These are phyloP conservation scores for Mus musculus DNA, from an alignment of 2,113 vertebrate genomes.

Conservation along the genomic window DNA sequence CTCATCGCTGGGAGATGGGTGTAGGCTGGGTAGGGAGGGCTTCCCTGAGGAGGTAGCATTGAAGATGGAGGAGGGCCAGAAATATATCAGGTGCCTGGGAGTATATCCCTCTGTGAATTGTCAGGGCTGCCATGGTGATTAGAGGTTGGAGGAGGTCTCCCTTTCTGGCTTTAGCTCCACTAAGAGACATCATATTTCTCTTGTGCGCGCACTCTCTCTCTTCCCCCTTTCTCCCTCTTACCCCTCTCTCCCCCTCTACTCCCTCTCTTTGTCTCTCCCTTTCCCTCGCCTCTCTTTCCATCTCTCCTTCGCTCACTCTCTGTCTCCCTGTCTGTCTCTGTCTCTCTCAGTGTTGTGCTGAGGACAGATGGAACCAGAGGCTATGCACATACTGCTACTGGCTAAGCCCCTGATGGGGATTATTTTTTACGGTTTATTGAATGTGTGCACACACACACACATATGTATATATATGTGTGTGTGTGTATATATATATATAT, in stretches of 20 bases:
- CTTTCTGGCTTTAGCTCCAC: not conserved
- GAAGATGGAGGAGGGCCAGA: not conserved
- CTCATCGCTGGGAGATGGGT: not conserved
- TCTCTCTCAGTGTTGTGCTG: not conserved
- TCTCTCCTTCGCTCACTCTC: no score
- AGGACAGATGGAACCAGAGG: not conserved
- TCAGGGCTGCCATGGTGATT: not conserved
- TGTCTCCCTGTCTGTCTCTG: no score
- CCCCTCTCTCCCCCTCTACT: fast-evolving
- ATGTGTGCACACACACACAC: not conserved
- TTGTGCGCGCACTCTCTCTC: no score
- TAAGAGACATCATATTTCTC: not conserved
- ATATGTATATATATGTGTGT: not conserved
- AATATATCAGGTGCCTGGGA: not conserved
- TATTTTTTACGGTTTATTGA: not conserved
- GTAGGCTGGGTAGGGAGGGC: not conserved
- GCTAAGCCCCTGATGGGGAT: no score
- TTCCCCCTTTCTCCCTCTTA: not conserved
- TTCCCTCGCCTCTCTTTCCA: no score
- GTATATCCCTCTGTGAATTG: not conserved
- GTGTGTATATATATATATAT: no score
- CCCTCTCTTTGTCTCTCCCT: not conserved
- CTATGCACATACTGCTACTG: not conserved
- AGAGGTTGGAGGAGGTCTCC: not conserved
- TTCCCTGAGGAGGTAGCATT: not conserved